Conservation (phyloP, 1,140 invertebrate species). For the Mactra quadrangularis region DNA sequence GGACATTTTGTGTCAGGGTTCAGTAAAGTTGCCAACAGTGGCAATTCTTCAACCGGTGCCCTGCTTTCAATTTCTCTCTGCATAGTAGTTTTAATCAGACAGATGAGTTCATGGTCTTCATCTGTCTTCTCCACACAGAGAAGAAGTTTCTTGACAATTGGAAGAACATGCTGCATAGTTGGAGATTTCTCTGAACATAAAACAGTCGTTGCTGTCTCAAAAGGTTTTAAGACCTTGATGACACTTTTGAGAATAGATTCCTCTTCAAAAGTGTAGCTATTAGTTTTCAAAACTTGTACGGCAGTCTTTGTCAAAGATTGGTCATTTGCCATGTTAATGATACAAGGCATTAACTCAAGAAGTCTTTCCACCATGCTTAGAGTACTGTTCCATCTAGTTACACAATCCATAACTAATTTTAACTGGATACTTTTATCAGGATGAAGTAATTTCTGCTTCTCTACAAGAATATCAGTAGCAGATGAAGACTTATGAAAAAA, state of each 20-base stretch:
- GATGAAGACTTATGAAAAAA: conserved; percentile 35
- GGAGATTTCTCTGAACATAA: conserved; percentile 16
- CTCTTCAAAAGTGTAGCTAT: conserved; percentile 5
- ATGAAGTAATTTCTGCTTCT: conserved; percentile 28
- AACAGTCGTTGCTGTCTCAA: conserved; percentile 26
- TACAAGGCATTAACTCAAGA: conserved; percentile 9
- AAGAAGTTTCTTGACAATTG: conserved; percentile 8
- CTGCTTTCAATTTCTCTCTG: background rate
- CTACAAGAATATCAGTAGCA: conserved; percentile 21
- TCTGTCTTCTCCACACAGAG: background rate
- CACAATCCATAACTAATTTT: conserved; percentile 34
- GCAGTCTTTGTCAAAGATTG: conserved; percentile 9
- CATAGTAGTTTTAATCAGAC: too few species aligned
- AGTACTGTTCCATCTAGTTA: conserved; percentile 29
- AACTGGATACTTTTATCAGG: background rate
- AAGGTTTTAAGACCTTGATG: conserved; percentile 6
- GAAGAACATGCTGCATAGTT: conserved; percentile 19
- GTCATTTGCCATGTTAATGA: conserved; percentile 26
- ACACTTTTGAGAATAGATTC: conserved; percentile 10
- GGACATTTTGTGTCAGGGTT: conserved; percentile 13
- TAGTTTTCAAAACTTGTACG: background rate
- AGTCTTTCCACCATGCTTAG: conserved; percentile 12
- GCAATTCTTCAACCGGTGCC: conserved; percentile 1
- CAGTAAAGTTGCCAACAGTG: conserved; percentile 23
- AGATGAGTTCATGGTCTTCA: background rate